phyloP scores from a whole-genome alignment of 2,888 invertebrate genomes.

The Coleophora deauratella region DNA sequence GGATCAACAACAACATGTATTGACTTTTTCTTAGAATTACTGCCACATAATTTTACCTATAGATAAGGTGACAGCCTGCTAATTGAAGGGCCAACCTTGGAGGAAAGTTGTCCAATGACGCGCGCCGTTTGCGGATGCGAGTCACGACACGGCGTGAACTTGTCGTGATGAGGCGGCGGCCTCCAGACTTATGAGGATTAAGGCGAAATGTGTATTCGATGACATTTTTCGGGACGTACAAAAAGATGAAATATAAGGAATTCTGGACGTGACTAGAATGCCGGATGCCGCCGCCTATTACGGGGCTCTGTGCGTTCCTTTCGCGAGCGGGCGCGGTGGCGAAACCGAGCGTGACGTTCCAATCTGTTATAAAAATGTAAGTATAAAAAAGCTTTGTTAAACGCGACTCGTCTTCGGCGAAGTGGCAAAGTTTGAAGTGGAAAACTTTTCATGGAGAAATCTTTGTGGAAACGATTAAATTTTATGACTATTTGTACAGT shows the following conservation, averaged over 20 bases:
- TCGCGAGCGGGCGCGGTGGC: conserved; percentile 64
- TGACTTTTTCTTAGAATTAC: too few relatives aligned
- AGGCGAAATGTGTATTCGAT: conserved; percentile 74
- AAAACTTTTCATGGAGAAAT: conserved; percentile 70
- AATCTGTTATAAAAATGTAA: conserved; percentile 71
- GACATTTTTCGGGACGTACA: conserved; percentile 71
- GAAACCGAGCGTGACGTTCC: conserved; percentile 70
- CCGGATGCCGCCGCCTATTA: conserved; percentile 64
- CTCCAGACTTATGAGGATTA: conserved; percentile 72
- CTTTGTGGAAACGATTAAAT: conserved; percentile 69
- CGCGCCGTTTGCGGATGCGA: conserved; percentile 47
- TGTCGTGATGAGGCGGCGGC: conserved; percentile 32
- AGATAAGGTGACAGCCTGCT: conserved; percentile 36
- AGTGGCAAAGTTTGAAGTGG: conserved; percentile 73
- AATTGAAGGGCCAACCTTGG: conserved; percentile 32
- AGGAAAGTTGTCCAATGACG: conserved; percentile 24
- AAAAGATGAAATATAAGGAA: conserved; percentile 74
- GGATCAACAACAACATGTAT: too few relatives aligned
- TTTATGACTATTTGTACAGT: conserved; percentile 66
- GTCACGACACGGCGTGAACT: conserved; percentile 56
- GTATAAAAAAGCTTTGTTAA: conserved; percentile 73
- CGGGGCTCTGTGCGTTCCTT: conserved; percentile 62
- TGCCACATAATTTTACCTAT: too few relatives aligned
- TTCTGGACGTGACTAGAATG: conserved; percentile 70
- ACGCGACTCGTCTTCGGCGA: conserved; percentile 66